Base-by-base conservation (phyloP, 2,113 vertebrate species). In the Crotalus helleri region DNA sequence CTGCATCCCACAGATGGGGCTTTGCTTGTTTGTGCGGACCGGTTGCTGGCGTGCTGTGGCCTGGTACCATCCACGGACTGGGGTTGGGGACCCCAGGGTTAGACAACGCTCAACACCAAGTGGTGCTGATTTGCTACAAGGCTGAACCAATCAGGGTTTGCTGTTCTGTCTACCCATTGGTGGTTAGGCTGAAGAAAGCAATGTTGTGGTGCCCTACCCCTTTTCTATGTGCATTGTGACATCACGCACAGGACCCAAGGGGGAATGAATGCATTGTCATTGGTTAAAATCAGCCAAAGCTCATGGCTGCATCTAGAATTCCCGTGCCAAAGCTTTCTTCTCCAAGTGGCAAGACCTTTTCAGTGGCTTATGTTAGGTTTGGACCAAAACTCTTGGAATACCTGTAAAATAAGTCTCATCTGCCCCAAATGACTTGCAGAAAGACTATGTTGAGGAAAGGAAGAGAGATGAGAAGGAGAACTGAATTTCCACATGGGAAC, bases 331-430 rank as follows among this genome's bases (percentile, higher is more conserved):
- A 15, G 11, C 4, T 13, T 12, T 69, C 64, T 69, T 6, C 69
- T 81, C 74, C 33, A 39, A 6, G 69, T 39, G 69, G 6, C n/a
- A 81, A 81, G n/a, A 44, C 74, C 2, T 1, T 39, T 74, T 81
- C 46, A 87, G 91, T 91, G 91, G 64, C 90, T 92, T n/a, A 54
- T 54, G 17, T 88, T 21, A 81, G n/a, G 69, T 96, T 87, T 92
- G 6, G 88, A 90, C 90, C 61, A 39, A 23, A 69, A 19, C 44
- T 19, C 5, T 33, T 17, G 5, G 49, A 29, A 69, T 88, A 11
- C 1, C 15, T 26, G 39, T 13, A 64, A 24, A 33, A n/a, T 21
- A 5, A 21, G 3, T 44, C 74, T 39, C 39, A 3, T 2, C 81
- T 39, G 5, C 1, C 26, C 46, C 4, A 44, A 92, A 94, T 39